Evolutionary conservation across 23 tunicate species (phyloP).

Genomic region (Ascidia mentula): DNA sequence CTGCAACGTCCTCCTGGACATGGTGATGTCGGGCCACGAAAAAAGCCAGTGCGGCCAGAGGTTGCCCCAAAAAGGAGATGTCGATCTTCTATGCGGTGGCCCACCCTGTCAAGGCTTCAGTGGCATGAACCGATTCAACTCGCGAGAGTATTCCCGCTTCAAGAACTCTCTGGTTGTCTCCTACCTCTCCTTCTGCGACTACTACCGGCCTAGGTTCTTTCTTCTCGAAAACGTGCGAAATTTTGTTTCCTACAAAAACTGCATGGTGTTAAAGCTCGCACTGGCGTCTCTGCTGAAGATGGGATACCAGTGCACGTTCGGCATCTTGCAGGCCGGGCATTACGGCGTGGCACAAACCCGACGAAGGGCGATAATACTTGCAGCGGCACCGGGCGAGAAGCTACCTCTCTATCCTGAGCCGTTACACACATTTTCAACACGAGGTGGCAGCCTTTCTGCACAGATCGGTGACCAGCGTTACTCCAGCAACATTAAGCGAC

Average conservation of each 20-base stretch:
- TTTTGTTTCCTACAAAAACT: conserved; percentile 78
- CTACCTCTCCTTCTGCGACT: conserved; percentile 87
- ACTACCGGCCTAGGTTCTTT: conserved; percentile 81
- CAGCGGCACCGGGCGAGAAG: conserved; percentile 90
- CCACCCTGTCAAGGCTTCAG: conserved; percentile 99
- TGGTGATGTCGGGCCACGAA: conserved; percentile 71
- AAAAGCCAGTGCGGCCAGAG: conserved; percentile 68
- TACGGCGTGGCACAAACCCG: conserved; percentile 90
- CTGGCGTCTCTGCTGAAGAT: conserved; percentile 65
- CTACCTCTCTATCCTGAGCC: conserved; percentile 89
- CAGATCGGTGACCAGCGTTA: conserved; percentile 68
- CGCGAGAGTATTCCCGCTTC: conserved; percentile 78
- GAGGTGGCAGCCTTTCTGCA: conserved; percentile 59
- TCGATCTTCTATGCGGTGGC: conserved; percentile 87
- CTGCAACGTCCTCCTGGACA: conserved; percentile 64
- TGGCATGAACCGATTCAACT: conserved; percentile 91
- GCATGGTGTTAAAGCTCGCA: conserved; percentile 74
- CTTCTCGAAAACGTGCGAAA: conserved; percentile 85
- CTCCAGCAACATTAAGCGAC: conserved; percentile 53
- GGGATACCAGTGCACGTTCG: conserved; percentile 95
- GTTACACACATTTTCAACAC: conserved; percentile 68
- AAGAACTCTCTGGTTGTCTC: conserved; percentile 84
- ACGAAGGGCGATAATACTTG: conserved; percentile 79
- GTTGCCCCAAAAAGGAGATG: conserved; percentile 84
- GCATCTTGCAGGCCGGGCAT: conserved; percentile 87